Evolutionary conservation across 2,888 invertebrate genomes (phyloP), one percentile per base, ranked within the genome.

Genomic region (Caenorhabditis sp.): DNA sequence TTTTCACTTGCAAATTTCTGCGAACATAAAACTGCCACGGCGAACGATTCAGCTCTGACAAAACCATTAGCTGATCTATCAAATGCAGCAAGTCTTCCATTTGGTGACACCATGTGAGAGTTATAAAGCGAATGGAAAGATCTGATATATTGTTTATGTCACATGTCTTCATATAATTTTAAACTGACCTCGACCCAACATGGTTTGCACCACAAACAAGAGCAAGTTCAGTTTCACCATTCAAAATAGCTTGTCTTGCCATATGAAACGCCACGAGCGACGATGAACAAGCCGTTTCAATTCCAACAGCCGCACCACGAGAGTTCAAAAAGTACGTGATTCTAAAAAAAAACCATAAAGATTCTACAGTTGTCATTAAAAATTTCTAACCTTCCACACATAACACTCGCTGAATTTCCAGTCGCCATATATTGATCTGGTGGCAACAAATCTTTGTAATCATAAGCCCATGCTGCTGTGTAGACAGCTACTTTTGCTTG

Each of bases 251-350:
- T 56, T 83, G 76, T 10, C 80, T 50, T 1, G 87, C 86, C 0
- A 80, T 38, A 59, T 81, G 77, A 36, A 85, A 63, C 20, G 85
- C 86, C 88, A 93, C 92, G 88, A 95, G 90, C 78, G 95, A 94
- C 84, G 96, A 96, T 0, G 97, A 96, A 89, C 97, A 97, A 4
- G 97, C 97, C 0, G 97, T 96, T 89, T 97, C 97, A 57, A 97
- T 90, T 43, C 95, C 93, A 89, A 93, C 95, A 88, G 95, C 95
- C 7, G 97, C 97, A 0, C 97, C 92, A 91, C 92, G 93, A 81
- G 97, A 93, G 89, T 97, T 95, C 89, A 96, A 96, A 61, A 94
- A 93, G 90, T 93, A 97, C 0, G 96, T 96, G 70, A 97, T 91
- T 87, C 92, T 91, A 31, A 68, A 64, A n/a, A n/a, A n/a, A n/a